These are phyloP conservation scores for Itoplectis maculator DNA, from an alignment of 2,888 invertebrate genomes.

Conservation along the genomic window DNA sequence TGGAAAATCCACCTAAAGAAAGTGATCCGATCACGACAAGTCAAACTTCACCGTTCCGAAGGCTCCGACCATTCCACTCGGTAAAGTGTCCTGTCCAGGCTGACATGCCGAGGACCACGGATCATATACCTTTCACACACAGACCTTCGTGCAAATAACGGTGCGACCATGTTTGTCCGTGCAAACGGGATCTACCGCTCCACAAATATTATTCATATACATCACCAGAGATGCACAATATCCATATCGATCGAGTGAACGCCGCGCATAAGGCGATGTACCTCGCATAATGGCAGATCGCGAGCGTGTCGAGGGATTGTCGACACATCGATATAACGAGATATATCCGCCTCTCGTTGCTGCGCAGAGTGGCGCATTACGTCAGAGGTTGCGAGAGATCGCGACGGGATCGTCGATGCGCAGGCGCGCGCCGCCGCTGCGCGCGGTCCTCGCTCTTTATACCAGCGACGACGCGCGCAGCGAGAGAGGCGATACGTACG, in stretches of 20 bases:
- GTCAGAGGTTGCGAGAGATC: background rate
- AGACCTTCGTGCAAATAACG: slow-evolving; percentile 19
- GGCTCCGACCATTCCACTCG: background rate
- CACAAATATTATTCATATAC: background rate
- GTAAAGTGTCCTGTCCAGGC: background rate
- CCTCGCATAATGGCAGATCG: slow-evolving; percentile 7
- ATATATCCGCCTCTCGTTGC: background rate
- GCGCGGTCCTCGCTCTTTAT: slow-evolving; percentile 66
- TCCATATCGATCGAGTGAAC: slow-evolving; percentile 1
- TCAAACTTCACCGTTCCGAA: background rate
- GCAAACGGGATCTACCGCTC: slow-evolving; percentile 4
- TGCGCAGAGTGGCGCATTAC: slow-evolving; percentile 15
- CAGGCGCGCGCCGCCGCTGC: no score
- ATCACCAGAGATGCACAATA: background rate
- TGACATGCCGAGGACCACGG: background rate
- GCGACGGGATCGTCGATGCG: slow-evolving; percentile 64
- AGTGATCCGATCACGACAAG: slow-evolving; percentile 9
- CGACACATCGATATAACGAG: slow-evolving; percentile 21
- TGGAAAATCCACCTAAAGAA: no score
- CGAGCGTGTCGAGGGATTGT: slow-evolving; percentile 13
- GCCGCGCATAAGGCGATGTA: background rate
- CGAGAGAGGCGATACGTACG: slow-evolving; percentile 49
- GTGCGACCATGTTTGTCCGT: background rate
- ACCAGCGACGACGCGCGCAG: no score
- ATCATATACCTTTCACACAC: background rate